These are phyloP conservation scores for Trogon melanurus DNA, from an alignment of 2,113 vertebrate genomes.

Conservation along the genomic window DNA sequence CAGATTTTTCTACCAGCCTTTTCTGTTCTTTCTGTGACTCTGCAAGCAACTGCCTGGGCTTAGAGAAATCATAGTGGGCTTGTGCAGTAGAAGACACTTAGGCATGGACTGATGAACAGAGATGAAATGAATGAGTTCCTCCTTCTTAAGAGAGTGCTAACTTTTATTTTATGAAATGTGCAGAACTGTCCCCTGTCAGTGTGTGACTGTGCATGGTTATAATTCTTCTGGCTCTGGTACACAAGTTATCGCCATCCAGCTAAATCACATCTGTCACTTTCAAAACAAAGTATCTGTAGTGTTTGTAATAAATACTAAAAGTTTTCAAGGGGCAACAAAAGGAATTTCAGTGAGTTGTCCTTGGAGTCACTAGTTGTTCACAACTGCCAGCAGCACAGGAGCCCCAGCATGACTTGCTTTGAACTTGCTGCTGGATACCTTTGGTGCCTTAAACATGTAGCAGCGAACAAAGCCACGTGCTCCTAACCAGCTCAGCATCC, in stretches of 20 bases:
- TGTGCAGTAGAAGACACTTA: not conserved
- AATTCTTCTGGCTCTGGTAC: not conserved
- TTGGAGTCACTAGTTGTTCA: not conserved
- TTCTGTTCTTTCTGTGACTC: not conserved
- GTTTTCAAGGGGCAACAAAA: not conserved
- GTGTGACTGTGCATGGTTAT: not conserved
- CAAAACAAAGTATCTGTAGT: not conserved
- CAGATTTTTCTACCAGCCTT: not conserved
- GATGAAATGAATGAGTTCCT: not conserved
- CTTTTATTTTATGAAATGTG: not conserved
- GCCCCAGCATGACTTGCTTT: fast-evolving
- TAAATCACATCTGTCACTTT: not conserved
- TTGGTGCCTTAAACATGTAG: not conserved
- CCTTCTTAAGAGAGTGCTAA: not conserved
- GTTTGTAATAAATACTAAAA: not conserved
- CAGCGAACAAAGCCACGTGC: not conserved
- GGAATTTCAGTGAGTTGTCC: not conserved
- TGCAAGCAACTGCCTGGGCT: not conserved
- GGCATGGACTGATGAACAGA: not conserved
- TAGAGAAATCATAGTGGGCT: not conserved
- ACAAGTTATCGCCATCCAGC: not conserved
- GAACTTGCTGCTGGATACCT: not conserved
- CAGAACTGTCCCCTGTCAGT: not conserved
- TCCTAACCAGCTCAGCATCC: not conserved
- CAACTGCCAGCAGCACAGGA: not conserved